Evolutionary conservation across 2,113 vertebrate species (phyloP).

Genomic region (Rhinoptilus africanus): DNA sequence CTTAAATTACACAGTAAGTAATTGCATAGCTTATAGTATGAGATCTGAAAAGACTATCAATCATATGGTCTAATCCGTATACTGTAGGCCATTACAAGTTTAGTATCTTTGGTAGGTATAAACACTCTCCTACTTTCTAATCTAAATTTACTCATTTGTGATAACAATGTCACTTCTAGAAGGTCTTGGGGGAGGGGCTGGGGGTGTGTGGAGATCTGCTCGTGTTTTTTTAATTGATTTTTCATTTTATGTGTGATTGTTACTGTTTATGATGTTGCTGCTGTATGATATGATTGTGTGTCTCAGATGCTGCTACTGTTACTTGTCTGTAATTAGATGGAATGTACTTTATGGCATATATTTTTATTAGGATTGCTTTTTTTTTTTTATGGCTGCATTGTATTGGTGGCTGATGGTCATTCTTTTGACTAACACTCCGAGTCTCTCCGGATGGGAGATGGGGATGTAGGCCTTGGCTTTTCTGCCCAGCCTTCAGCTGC

Average conservation of each 20-base stretch:
- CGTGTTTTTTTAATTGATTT: background rate
- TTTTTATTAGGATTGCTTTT: background rate
- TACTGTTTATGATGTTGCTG: background rate
- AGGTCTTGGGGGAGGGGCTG: too few relatives aligned
- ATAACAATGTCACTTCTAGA: background rate
- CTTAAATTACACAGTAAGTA: background rate
- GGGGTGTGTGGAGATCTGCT: rapidly evolving
- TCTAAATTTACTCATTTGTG: background rate
- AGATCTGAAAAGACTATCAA: background rate
- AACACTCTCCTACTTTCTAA: background rate
- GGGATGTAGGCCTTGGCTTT: background rate
- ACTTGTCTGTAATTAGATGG: background rate
- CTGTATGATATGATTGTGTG: background rate
- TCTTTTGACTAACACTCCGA: background rate
- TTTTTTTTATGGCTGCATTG: background rate
- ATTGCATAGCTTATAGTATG: background rate
- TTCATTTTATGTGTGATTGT: background rate
- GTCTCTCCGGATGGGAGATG: background rate
- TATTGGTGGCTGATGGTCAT: background rate
- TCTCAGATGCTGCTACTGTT: background rate
- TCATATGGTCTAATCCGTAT: background rate
- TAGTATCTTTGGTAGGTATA: background rate
- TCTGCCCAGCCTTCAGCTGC: background rate
- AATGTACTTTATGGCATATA: background rate
- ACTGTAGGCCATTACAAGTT: background rate